Percentiles rank a stretch among this genome's conserved stretches.
Evolutionary conservation across 2,888 invertebrate genomes (phyloP).

Genomic region (Pecten maximus): DNA sequence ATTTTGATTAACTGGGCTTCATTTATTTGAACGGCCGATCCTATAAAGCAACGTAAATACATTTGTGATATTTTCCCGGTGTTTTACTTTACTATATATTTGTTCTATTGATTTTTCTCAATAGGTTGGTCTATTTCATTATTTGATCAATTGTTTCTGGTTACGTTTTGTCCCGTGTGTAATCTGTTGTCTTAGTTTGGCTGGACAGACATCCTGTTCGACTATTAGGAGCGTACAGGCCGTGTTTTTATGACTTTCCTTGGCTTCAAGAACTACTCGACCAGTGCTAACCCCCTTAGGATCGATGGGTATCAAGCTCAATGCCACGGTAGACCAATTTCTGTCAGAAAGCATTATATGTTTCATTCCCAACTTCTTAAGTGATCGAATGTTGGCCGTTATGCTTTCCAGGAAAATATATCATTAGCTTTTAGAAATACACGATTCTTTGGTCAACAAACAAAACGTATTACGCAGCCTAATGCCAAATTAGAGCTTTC

Average conservation of each 20-base stretch:
- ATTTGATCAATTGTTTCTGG: not conserved
- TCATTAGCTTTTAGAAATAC: not conserved
- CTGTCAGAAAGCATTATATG: constrained; percentile 30
- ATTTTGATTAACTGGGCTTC: not conserved
- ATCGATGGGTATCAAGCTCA: constrained; percentile 10
- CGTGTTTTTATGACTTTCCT: not conserved
- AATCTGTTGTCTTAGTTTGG: not conserved
- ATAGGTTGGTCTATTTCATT: not conserved
- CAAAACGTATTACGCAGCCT: not conserved
- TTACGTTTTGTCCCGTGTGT: not conserved
- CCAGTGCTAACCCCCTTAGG: not conserved
- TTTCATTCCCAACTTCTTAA: constrained; percentile 6
- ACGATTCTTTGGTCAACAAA: not conserved
- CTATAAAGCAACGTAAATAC: not conserved
- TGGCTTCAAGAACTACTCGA: not conserved
- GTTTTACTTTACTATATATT: not conserved
- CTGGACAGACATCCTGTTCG: not conserved
- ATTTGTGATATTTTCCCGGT: not conserved
- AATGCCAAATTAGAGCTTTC: not conserved
- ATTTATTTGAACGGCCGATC: not conserved
- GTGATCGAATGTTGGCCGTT: not conserved
- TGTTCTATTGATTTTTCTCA: not conserved
- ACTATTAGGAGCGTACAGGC: not conserved
- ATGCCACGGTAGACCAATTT: constrained; percentile 26
- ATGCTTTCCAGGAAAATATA: not conserved